A percentile compares a stretch with the other conserved stretches of the same genome.
Conservation (phyloP, 2,888 invertebrate genomes). For the Balanococcus diminutus region DNA sequence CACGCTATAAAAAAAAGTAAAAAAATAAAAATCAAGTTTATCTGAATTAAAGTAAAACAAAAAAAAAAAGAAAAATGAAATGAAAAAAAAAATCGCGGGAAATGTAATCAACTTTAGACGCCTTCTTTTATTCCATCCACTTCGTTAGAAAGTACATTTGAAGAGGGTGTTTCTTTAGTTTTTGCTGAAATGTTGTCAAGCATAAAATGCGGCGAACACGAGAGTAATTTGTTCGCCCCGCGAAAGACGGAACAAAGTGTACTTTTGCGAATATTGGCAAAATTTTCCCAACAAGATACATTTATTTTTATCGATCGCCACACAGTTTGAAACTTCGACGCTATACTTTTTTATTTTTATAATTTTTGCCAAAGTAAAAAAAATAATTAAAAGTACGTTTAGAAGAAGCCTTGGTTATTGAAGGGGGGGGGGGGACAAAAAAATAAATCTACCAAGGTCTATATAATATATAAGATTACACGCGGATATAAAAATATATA, state of each 20-base stretch:
- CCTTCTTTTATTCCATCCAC: conserved; percentile 45
- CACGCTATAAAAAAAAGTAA: not conserved
- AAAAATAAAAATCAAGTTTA: conserved; percentile 29
- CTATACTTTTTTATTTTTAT: not conserved
- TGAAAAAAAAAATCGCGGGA: conserved; percentile 43
- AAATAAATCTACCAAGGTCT: not conserved
- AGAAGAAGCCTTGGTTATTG: too few relatives aligned
- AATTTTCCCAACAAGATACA: not conserved
- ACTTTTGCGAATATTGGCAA: not conserved
- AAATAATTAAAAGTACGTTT: too few relatives aligned
- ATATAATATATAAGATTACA: not conserved
- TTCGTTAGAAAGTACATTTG: conserved; percentile 49
- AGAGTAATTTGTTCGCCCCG: conserved; percentile 7
- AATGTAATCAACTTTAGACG: conserved; percentile 51
- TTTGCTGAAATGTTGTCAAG: conserved; percentile 35
- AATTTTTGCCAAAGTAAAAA: too few relatives aligned
- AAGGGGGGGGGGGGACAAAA: not conserved
- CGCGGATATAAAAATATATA: not conserved
- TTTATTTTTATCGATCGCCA: not conserved
- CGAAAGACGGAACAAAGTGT: conserved; percentile 7
- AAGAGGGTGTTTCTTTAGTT: conserved; percentile 46
- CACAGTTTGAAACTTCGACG: not conserved
- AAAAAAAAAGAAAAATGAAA: conserved; percentile 30
- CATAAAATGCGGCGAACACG: conserved; percentile 11
- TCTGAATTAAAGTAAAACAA: conserved; percentile 36